phyloP scores from a whole-genome alignment of 1,140 invertebrate genomes.

The Dendrolimus kikuchii region DNA sequence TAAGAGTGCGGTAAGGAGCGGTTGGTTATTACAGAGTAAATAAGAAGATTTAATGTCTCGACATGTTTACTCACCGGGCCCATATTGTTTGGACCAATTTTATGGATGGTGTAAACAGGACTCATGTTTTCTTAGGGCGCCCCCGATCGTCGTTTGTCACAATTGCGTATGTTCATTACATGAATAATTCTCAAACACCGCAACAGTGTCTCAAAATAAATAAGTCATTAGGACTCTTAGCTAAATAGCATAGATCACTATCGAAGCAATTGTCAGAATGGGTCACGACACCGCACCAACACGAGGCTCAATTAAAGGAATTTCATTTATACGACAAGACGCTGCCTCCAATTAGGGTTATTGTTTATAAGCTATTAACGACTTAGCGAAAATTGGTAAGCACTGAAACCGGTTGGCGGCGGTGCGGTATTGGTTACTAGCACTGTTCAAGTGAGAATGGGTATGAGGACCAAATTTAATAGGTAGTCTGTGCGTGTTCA shows the following conservation, averaged over 20 bases:
- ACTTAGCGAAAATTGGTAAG: not conserved
- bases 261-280: conserved; percentile 47
- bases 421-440: conserved; percentile 15
- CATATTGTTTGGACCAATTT: conserved; percentile 36
- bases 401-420: conserved; percentile 8
- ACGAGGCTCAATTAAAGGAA: conserved; percentile 51
- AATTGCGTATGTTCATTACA: conserved; percentile 21
- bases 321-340: conserved; percentile 38
- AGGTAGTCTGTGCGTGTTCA: conserved; percentile 43
- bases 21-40: not conserved
- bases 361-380: too few species aligned
- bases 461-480: conserved; percentile 35
- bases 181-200: conserved; percentile 23
- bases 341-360: conserved; percentile 23
- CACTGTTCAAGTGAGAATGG: conserved; percentile 37
- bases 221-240: conserved; percentile 43
- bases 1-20: conserved; percentile 2
- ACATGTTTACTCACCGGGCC: conserved; percentile 32
- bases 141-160: conserved; percentile 6
- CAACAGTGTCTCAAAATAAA: conserved; percentile 32
- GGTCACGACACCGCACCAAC: conserved; percentile 40
- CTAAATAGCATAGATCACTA: conserved; percentile 46
- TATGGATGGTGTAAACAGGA: conserved; percentile 43
- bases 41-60: conserved; percentile 2
- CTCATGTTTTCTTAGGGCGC: conserved; percentile 32